Evolutionary conservation across 2,113 vertebrate genomes (phyloP).

Genomic region (Chunga burmeisteri): DNA sequence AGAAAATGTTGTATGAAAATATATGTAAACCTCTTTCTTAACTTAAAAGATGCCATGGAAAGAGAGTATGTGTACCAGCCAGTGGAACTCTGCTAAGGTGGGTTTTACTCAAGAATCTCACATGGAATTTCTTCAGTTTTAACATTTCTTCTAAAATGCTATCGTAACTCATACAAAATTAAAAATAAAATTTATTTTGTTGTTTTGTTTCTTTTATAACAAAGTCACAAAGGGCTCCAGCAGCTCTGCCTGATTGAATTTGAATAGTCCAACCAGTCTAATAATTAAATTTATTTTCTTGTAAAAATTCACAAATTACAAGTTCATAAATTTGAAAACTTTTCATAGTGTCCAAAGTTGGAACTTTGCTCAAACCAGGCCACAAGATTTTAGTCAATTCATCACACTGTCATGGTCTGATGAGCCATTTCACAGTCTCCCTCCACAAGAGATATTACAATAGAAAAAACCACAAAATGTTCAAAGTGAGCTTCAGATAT

Average conservation of each 20-base stretch:
- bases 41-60: background rate
- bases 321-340: background rate
- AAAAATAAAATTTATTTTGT: background rate
- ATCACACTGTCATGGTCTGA: background rate
- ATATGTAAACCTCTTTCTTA: background rate
- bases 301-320: background rate
- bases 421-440: background rate
- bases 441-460: background rate
- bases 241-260: background rate
- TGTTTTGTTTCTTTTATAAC: background rate
- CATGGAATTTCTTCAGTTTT: background rate
- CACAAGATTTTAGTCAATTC: background rate
- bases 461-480: background rate
- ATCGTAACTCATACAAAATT: background rate
- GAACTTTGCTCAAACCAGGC: background rate
- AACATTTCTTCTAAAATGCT: background rate
- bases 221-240: background rate
- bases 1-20: background rate
- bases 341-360: background rate
- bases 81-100: background rate
- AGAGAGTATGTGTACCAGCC: accelerated
- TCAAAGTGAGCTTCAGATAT: background rate
- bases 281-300: background rate
- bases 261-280: background rate
- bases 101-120: background rate